These are phyloP conservation scores for Spheniscus humboldti DNA, from an alignment of 2,797 vertebrate genomes.

Conservation along the genomic window DNA sequence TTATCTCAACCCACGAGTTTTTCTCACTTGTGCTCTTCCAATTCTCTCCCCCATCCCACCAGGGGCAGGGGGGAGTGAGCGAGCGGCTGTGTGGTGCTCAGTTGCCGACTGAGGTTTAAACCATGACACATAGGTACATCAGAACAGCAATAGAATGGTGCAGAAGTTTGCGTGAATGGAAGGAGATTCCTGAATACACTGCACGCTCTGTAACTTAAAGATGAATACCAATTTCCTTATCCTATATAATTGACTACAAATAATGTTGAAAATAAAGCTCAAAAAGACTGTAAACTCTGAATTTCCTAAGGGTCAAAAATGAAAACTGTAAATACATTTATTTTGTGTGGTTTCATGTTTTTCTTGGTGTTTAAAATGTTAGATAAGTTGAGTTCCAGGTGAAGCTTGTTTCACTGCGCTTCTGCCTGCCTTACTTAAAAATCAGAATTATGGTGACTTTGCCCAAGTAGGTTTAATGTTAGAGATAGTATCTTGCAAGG, in stretches of 20 bases:
- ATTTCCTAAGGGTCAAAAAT: not conserved
- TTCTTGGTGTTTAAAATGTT: not conserved
- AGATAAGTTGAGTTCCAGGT: not conserved
- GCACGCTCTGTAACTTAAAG: not conserved
- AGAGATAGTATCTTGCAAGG: not conserved
- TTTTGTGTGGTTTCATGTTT: not conserved
- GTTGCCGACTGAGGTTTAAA: too few relatives aligned
- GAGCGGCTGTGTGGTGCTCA: too few relatives aligned
- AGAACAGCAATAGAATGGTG: constrained; percentile 61
- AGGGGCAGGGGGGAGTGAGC: too few relatives aligned
- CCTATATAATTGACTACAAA: not conserved
- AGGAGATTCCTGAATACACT: not conserved
- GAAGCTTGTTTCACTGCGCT: not conserved
- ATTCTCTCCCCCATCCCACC: too few relatives aligned
- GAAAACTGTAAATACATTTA: not conserved
- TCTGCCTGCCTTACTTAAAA: not conserved
- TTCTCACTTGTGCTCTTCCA: too few relatives aligned
- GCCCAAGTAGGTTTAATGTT: not conserved
- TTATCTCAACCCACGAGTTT: too few relatives aligned
- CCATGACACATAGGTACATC: constrained; percentile 51
- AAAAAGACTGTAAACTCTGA: not conserved
- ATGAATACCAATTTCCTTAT: not conserved
- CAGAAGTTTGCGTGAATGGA: constrained; percentile 22
- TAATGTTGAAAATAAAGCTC: not conserved
- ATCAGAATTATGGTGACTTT: not conserved